Evolutionary conservation across 2,888 invertebrate genomes (phyloP), one percentile per base, ranked within the genome.

Genomic region (Sipha maydis): DNA sequence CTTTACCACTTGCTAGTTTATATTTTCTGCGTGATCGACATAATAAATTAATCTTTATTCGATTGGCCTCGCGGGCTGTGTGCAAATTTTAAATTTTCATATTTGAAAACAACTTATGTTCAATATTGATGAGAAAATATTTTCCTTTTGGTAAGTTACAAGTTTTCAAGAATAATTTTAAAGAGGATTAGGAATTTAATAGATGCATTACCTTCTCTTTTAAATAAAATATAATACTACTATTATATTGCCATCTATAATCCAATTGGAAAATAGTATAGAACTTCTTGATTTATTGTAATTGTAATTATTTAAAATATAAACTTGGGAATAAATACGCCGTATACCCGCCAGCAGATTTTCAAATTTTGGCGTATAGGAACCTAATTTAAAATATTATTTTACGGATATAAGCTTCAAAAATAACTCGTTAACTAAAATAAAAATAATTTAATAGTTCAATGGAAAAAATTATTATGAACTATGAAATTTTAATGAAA

Each of bases 21-120:
- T 71, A 85, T 80, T 86, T 79, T 71, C 54, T 56, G 79, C 79
- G 38, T 56, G 79, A 71, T 86, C 79, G 79, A 71, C 79, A 79
- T 79, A 38, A 86, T 80, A 78, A 79, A 86, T 85, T 71, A 79
- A 79, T 38, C 7, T 78, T 54, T n/a, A 71, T 86, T 79, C 54
- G 56, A 86, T 86, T 56, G 19, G 38, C 54, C 21, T 25, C 25
- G n/a, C 1, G 69, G 31, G 25, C 41, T n/a, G 31, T 25, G 41
- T 75, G 28, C 21, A 84, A 67, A 48, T 48, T 85, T 48, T 48
- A 85, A 85, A 77, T 78, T 67, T 78, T 77, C 31, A 69, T 77
- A 21, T 75, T 4, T 48, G 11, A 83, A n/a, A 75, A 56, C 56
- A 56, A 83, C 38, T 75, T 48, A 67, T 83, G 69, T 48, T 1